Evolutionary conservation across 2,113 vertebrate genomes (phyloP).

Genomic region (Cavia aperea): DNA sequence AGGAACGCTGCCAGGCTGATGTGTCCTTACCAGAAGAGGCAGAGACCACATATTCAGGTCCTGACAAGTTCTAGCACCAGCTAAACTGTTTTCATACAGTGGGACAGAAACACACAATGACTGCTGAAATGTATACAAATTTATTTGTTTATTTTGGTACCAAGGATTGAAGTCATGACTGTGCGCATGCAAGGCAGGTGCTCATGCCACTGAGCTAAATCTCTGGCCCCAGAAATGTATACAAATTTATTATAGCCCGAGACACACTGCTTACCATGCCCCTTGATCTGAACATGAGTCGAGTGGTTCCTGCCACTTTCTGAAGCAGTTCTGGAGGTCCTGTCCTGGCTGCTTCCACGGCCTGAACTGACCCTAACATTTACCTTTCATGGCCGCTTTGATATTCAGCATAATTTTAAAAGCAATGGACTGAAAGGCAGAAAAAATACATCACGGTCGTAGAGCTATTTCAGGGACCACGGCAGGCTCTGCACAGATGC

Average conservation of each 20-base stretch:
- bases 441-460: too few relatives aligned
- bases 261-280: background rate
- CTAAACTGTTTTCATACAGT: background rate
- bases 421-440: too few relatives aligned
- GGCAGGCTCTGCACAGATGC: too few relatives aligned
- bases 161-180: too few relatives aligned
- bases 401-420: too few relatives aligned
- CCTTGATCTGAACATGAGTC: background rate
- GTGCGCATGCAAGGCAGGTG: too few relatives aligned
- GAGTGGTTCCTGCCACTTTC: background rate
- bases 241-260: background rate
- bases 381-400: too few relatives aligned
- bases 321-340: background rate
- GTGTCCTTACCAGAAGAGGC: background rate
- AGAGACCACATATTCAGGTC: background rate
- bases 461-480: too few relatives aligned
- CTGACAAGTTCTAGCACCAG: slow-evolving; percentile 10
- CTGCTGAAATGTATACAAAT: background rate
- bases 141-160: too few relatives aligned
- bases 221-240: background rate
- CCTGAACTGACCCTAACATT: background rate
- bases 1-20: background rate
- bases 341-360: background rate
- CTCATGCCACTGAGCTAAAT: too few relatives aligned
- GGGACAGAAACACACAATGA: background rate